Base-by-base conservation (phyloP, 2,888 invertebrate species). In the Monopis laevigella region DNA sequence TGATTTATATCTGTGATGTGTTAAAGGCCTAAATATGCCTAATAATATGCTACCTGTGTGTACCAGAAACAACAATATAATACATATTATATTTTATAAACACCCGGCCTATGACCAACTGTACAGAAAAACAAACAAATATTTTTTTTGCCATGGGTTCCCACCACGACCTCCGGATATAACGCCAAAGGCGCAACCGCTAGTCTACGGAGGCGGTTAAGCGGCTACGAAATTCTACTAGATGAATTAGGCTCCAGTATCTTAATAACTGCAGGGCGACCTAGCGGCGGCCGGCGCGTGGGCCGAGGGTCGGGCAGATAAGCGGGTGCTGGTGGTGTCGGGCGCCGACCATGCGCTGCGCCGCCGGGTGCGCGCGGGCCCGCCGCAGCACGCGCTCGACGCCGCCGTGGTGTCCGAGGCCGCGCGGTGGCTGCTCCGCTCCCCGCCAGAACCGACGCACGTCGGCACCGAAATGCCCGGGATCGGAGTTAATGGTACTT, bases 361-460 rank as follows among this genome's bases (percentile, higher is more conserved):
- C 26, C 72, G 90, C 59, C 78, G 84, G 10, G 78, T 82, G 38
- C 65, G 74, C 2, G 83, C 83, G 54, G 85, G 84, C 2, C 77
- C 90, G 46, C 88, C 89, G 34, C 90, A 90, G 62, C 75, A 82
- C 40, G 88, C 89, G 70, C 86, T 89, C 2, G 90, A 91, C 61
- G 72, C 73, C 12, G 43, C 56, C 1, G 50, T 55, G 10, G 61
- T 21, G 24, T 5, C 24, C 6, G 24, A 5, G 24, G 24, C 24
- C 6, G 11, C 29, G n/a, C 8, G 11, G 29, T 29, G 11, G 11
- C 5, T 11, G 7, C 7, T 7, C n/a, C 11, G 29, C 7, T n/a
- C 5, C 12, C 4, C 29, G 5, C 24, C 6, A 6, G 24, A 24
- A 6, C 24, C 24, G 24, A n/a, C n/a, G n/a, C n/a, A n/a, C n/a